Conservation (phyloP, 1,140 invertebrate species). For the Stegodyphus mimosarum region DNA sequence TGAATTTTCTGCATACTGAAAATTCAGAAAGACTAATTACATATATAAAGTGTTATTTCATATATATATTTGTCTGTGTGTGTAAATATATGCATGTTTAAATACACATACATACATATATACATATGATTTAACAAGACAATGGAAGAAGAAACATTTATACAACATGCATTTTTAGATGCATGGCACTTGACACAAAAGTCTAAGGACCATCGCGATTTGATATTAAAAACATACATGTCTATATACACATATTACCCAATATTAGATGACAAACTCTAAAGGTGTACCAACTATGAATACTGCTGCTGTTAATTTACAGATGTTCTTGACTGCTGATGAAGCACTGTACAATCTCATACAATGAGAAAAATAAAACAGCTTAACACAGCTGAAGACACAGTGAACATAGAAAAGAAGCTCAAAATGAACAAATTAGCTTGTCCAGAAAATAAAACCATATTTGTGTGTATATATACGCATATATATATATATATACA, state of each 20-base stretch:
- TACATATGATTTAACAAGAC: not conserved
- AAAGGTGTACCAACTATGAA: constrained; percentile 43
- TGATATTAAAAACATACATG: too few species aligned
- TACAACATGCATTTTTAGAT: constrained; percentile 49
- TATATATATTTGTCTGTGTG: too few species aligned
- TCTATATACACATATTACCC: constrained; percentile 38
- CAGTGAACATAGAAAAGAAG: not conserved
- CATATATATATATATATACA: too few species aligned
- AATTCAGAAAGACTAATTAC: constrained; percentile 30
- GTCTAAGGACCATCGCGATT: too few species aligned
- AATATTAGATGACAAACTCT: constrained; percentile 26
- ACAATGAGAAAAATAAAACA: constrained; percentile 9
- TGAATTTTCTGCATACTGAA: not conserved
- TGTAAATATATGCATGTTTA: too few species aligned
- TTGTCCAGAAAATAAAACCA: not conserved
- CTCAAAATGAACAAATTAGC: not conserved
- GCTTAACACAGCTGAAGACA: not conserved
- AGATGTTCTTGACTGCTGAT: constrained; percentile 37
- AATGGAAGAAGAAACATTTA: constrained; percentile 51
- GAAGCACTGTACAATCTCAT: constrained; percentile 47
- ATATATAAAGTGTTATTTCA: constrained; percentile 29
- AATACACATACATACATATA: too few species aligned
- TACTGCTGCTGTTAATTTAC: constrained; percentile 49
- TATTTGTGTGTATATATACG: too few species aligned
- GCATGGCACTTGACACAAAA: constrained; percentile 20